Base-by-base conservation (phyloP, 2,888 invertebrate species). In the Drosophila eohydei region DNA sequence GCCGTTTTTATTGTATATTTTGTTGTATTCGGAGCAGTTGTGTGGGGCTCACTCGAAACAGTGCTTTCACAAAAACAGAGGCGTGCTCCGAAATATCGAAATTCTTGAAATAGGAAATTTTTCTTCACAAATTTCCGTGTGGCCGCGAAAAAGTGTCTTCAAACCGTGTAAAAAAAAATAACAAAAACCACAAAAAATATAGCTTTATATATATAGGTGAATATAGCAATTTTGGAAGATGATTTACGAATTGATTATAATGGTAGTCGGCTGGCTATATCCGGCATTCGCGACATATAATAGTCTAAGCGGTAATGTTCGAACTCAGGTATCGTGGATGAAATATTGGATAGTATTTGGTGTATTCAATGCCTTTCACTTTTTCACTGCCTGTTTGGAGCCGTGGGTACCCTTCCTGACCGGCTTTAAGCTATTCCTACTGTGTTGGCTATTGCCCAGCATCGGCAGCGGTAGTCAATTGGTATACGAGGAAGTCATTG, bases 311-410 rank as follows among this genome's bases (percentile, higher is more conserved):
- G 96, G 97, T 78, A 97, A 97, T 92, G 98, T 98, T 96, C 21
- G 32, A 3, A 12, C 32, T 1, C 69, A 78, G 28, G 0, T 34
- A 0, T 30, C 98, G 12, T 99, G 98, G 98, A 98, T 99, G 97
- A 98, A 98, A 98, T 99, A 99, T 94, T 99, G 99, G 99, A 98
- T 98, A 91, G 98, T 98, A 44, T 99, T 98, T 93, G 98, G 98
- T 34, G 94, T 98, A 71, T 99, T 98, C 94, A 97, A 96, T 6
- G 96, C 96, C 91, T 95, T 96, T 75, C 98, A 99, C 94, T 97
- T 97, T 16, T 96, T 98, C 93, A 97, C 98, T 67, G 98, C 98
- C 92, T 95, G 98, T 77, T 96, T 99, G 92, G 95, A 98, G 70
- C 96, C 97, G 85, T 97, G 95, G 95, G 96, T 99, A 93, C 98